Evolutionary conservation across 2,113 vertebrate species (phyloP), one percentile per base, ranked within the genome.

Genomic region (Chascanopsetta lugubris): DNA sequence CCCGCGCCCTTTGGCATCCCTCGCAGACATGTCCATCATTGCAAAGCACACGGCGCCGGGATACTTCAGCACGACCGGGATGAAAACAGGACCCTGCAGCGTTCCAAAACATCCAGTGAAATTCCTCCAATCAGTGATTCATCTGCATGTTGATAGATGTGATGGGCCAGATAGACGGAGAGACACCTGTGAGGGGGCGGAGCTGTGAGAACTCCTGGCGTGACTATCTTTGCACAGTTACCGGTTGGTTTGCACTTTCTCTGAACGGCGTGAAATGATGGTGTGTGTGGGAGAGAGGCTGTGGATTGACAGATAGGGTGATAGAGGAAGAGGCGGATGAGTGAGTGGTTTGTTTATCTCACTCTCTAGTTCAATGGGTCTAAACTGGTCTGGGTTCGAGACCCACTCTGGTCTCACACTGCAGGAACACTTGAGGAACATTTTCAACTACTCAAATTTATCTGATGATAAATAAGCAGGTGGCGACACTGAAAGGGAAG

Each of bases 151-250:
- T 84, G 84, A 89, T 75, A 84, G 86, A 86, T 47, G 12, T 62
- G 65, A 69, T 24, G 54, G 77, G 46, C 6, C 15, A 30, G 47
- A 61, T 56, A 57, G 60, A 53, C 4, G 49, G 56, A 67, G 56
- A 67, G 65, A 85, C 83, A 88, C 80, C 84, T 89, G 87, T 29
- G 63, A 72, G 27, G 47, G 60, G n/a, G 74, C 77, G 69, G 72
- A 65, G 73, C 61, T 51, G 55, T 18, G 29, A 22, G 65, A 75
- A 75, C 47, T 10, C 58, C 45, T 15, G 32, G 72, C 77, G 30
- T 75, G 55, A 72, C 66, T 22, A 68, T 81, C 74, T 76, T 22
- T 53, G n/a, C 58, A 30, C 67, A 21, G 49, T 64, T 67, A 64
- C 32, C 56, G 43, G 46, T 46, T 68, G 17, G 40, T 68, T 75